Base-by-base conservation (phyloP, 2,797 vertebrate genomes). In the Fratercula arctica region DNA sequence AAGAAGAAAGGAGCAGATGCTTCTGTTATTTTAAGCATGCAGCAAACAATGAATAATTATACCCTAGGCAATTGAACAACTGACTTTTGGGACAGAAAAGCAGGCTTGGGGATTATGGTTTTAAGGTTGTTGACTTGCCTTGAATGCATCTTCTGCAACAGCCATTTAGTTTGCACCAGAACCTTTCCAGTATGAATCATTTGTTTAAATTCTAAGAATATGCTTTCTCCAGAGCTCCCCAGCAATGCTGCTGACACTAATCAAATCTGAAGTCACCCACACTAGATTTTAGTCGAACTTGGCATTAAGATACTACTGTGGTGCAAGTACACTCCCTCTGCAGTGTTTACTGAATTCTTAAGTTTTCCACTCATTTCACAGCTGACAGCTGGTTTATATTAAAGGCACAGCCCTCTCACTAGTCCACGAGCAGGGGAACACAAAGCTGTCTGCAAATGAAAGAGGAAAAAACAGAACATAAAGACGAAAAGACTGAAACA, bases 311-410 rank as follows among this genome's bases (percentile, higher is more conserved):
- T 54, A 50, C 25, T n/a, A 51, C 31, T 31, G 54, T 4, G 6
- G 46, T 41, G 26, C 54, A 69, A 92, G 59, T n/a, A 88, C 43
- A 25, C 25, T 95, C 66, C 45, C 66, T 66, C 33, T 5, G n/a
- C 28, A 28, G 28, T 43, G 56, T 92, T 89, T 77, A 87, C 75
- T 8, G 16, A 93, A 93, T 85, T 64, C 60, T 85, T 37, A 31
- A 77, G 81, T 70, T 92, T 83, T 94, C 66, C 26, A 67, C 81
- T 64, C 68, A 33, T 77, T 92, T 89, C 68, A 53, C 92, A 90
- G 90, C 92, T 92, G 80, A 79, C 90, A 96, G 92, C 68, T 93
- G 75, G 56, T 77, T 89, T 74, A 24, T 21, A 57, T 77, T 92
- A 92, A 64, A 92, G 87, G 60, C 78, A 46, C 68, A 77, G 64